Evolutionary conservation across 2,797 vertebrate genomes (phyloP).

Genomic region (Chelidonichthys spinosus): DNA sequence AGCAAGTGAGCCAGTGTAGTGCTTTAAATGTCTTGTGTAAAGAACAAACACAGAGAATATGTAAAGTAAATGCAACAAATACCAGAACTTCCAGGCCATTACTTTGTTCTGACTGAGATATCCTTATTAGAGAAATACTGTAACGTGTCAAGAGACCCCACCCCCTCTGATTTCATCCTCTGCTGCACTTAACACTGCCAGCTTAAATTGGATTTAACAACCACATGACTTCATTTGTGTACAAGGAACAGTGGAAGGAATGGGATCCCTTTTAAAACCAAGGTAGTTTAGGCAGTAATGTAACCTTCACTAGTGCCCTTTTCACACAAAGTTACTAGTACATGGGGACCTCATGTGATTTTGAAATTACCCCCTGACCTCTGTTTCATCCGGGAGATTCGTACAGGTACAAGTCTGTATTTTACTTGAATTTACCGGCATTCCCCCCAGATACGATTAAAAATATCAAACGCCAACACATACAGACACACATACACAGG

Average conservation of each 20-base stretch:
- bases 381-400: too few species aligned
- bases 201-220: slow-evolving; percentile 57
- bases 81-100: not conserved
- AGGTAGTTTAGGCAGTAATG: not conserved
- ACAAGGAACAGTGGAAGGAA: slow-evolving; percentile 2
- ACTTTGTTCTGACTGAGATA: slow-evolving; percentile 1
- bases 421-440: too few species aligned
- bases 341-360: too few species aligned
- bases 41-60: not conserved
- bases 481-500: too few species aligned
- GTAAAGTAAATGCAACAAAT: not conserved
- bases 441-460: too few species aligned
- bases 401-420: too few species aligned
- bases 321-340: too few species aligned
- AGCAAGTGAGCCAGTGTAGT: not conserved
- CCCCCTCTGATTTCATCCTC: slow-evolving; percentile 23
- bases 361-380: too few species aligned
- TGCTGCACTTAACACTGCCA: slow-evolving; percentile 30
- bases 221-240: slow-evolving; percentile 50
- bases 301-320: not conserved
- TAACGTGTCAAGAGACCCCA: slow-evolving; percentile 11
- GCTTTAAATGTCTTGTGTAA: too few species aligned
- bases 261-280: slow-evolving; percentile 2
- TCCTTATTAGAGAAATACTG: slow-evolving; percentile 28
- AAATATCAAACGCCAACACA: too few species aligned